A percentile compares a stretch with the other conserved stretches of the same genome.
These are phyloP conservation scores for Tanypteryx hageni DNA, from an alignment of 2,888 invertebrate species.

Conservation along the genomic window DNA sequence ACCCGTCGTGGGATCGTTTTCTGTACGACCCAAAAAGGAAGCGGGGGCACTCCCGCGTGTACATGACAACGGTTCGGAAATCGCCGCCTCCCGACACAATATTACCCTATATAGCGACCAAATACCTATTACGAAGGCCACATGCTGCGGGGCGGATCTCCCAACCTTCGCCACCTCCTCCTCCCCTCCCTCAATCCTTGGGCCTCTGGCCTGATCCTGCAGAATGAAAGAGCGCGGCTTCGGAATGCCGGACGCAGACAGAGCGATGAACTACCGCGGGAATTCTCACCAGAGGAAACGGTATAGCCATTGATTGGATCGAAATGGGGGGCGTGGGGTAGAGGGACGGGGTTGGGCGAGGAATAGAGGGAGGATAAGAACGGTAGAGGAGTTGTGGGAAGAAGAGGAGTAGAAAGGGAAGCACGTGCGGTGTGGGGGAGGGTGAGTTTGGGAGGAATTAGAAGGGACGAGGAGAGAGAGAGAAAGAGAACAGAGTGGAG, in stretches of 20 bases:
- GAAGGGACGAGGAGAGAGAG: too few relatives aligned
- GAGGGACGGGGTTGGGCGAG: neutral
- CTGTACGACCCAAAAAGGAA: too few relatives aligned
- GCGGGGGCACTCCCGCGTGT: neutral
- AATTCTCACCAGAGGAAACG: neutral
- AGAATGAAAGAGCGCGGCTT: neutral
- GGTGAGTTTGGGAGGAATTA: too few relatives aligned
- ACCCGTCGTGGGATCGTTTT: too few relatives aligned
- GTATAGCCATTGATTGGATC: neutral
- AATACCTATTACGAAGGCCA: neutral
- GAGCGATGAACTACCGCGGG: neutral
- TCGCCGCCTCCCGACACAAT: neutral
- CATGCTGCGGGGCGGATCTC: neutral
- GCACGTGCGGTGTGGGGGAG: too few relatives aligned
- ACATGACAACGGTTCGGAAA: neutral
- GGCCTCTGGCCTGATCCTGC: too few relatives aligned
- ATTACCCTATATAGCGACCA: neutral
- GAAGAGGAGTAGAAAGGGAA: too few relatives aligned
- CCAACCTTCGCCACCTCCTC: neutral
- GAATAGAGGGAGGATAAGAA: neutral
- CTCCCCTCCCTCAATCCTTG: too few relatives aligned
- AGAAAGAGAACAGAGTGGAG: too few relatives aligned
- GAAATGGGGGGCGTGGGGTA: neutral
- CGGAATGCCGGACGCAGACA: neutral
- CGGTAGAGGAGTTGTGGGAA: too few relatives aligned